Conservation (phyloP, 1,140 invertebrate species). For the Leptinotarsa undecemlineata region DNA sequence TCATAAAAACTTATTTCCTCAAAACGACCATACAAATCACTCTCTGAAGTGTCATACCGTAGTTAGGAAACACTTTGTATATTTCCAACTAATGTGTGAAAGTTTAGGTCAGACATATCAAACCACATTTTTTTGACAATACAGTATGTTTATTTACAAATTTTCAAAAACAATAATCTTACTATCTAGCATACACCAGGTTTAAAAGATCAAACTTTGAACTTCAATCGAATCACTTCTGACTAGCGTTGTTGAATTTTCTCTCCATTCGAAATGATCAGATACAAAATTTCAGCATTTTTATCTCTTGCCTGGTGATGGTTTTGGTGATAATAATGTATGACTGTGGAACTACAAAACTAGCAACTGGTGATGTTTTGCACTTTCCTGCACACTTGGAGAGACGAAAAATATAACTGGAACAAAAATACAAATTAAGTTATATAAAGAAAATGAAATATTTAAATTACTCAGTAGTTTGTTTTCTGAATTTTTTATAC, state of each 20-base stretch:
- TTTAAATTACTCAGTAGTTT: too few relatives aligned
- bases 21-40: too few relatives aligned
- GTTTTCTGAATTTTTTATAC: too few relatives aligned
- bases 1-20: too few relatives aligned
- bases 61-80: too few relatives aligned
- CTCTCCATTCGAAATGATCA: not conserved
- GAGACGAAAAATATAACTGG: constrained; percentile 22
- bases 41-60: too few relatives aligned
- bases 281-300: not conserved
- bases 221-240: not conserved
- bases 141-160: too few relatives aligned
- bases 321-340: not conserved
- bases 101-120: too few relatives aligned
- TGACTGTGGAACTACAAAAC: constrained; percentile 42
- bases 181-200: not conserved
- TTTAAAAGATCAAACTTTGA: not conserved
- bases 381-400: constrained; percentile 36
- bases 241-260: not conserved
- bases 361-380: constrained; percentile 36
- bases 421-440: constrained; percentile 27
- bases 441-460: not conserved
- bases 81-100: too few relatives aligned
- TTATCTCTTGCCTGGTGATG: not conserved
- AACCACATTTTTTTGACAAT: too few relatives aligned
- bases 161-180: too few relatives aligned